Conservation (phyloP, 2,888 invertebrate genomes). For the Diachrysia chrysitis region DNA sequence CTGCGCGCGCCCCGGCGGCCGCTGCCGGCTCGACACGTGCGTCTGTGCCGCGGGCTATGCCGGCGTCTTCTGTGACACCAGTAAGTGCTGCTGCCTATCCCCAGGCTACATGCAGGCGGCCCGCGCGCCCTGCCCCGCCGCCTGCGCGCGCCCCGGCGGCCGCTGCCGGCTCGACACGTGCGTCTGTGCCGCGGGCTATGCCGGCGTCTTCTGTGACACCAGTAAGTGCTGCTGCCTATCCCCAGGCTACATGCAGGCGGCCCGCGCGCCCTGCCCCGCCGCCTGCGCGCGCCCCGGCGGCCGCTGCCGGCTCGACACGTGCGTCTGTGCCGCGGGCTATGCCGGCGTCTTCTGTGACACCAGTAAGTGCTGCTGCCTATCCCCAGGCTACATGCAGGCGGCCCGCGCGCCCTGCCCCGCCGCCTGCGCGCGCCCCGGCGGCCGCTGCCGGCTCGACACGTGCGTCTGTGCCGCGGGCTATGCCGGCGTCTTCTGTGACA, state of each 20-base stretch:
- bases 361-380: conserved; percentile 86
- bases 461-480: conserved; percentile 92
- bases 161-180: conserved; percentile 90
- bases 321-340: conserved; percentile 92
- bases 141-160: conserved; percentile 89
- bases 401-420: conserved; percentile 78
- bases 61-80: conserved; percentile 91
- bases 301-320: conserved; percentile 88
- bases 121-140: conserved; percentile 82
- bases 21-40: conserved; percentile 89
- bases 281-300: conserved; percentile 89
- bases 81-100: conserved; percentile 79
- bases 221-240: conserved; percentile 81
- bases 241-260: too few relatives aligned
- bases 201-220: conserved; percentile 91
- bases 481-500: conserved; percentile 91
- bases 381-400: too few relatives aligned
- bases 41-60: conserved; percentile 91
- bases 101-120: too few relatives aligned
- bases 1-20: conserved; percentile 88
- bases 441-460: conserved; percentile 86
- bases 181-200: conserved; percentile 91
- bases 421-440: conserved; percentile 89
- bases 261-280: conserved; percentile 78
- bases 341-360: conserved; percentile 91